Evolutionary conservation across 2,113 vertebrate genomes (phyloP), one percentile per base, ranked within the genome.

Genomic region (Nyctibius bracteatus): DNA sequence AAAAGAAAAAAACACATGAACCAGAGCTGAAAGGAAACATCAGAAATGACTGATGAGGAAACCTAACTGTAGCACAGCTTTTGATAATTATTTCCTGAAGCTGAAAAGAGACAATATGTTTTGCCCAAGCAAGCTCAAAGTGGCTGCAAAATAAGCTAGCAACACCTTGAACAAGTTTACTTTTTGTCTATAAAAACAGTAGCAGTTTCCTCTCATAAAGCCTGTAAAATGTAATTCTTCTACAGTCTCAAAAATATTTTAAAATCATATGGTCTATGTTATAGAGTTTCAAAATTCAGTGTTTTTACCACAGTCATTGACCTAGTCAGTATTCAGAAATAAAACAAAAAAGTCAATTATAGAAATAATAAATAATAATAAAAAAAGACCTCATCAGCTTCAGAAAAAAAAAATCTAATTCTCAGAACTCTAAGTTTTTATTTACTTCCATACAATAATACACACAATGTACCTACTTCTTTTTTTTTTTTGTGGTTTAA

Each of bases 361-460:
- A 35, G 63, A 81, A 87, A 28, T 74, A 30, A 85, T 15, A 6
- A 87, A n/a, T 85, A 88, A 91, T 27, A 9, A 86, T 83, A 31
- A 86, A 73, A n/a, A 68, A 94, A 92, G 2, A 16, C 8, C 8
- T 33, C 63, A 72, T 92, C 31, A 46, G 31, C 65, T 94, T 94
- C 71, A 95, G 28, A 8, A 52, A 85, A 82, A 44, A 78, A 41
- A 77, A 35, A 43, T 24, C n/a, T 86, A 21, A 35, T 78, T 79
- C 95, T 83, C 13, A 58, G 35, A 90, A 27, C 83, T 28, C 22
- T 75, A 61, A 82, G 4, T 92, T 97, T 96, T 97, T 77, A 96
- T 97, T 97, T 97, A 91, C 61, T 96, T 91, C 54, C 61, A 47
- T 37, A 86, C 5, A 62, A 33, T 92, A 81, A 83, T 27, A 59